Evolutionary conservation across 1,140 invertebrate species (phyloP).

Genomic region (Tachypleus tridentatus): DNA sequence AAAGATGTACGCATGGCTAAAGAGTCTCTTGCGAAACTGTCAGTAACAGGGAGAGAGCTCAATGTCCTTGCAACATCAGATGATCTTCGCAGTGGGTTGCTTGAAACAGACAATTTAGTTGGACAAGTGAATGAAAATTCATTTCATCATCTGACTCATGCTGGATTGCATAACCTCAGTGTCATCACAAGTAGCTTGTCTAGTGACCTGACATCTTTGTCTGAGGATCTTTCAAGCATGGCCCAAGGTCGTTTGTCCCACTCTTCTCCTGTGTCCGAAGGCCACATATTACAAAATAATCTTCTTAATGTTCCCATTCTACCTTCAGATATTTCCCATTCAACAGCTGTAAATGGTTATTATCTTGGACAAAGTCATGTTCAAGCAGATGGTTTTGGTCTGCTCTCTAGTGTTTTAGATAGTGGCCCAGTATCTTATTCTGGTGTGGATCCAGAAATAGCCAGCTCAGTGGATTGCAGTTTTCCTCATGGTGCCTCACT

Average conservation of each 20-base stretch:
- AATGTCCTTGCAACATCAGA: not conserved
- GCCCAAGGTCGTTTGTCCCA: slow-evolving; percentile 21
- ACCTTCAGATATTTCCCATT: slow-evolving; percentile 14
- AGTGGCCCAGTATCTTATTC: slow-evolving; percentile 8
- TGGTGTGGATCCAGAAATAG: not conserved
- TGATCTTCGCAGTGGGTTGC: slow-evolving; percentile 15
- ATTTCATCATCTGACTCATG: slow-evolving; percentile 15
- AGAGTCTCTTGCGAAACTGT: slow-evolving; percentile 53
- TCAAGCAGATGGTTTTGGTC: slow-evolving; percentile 5
- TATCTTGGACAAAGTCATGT: slow-evolving; percentile 4
- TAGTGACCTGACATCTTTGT: slow-evolving; percentile 29
- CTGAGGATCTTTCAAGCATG: slow-evolving; percentile 28
- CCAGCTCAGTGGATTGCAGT: too few species aligned
- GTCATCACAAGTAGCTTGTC: slow-evolving; percentile 29
- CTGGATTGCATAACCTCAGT: slow-evolving; percentile 23
- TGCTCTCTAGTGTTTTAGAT: slow-evolving; percentile 5
- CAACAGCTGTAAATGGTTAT: slow-evolving; percentile 14
- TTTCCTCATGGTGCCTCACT: not conserved
- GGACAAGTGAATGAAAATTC: slow-evolving; percentile 24
- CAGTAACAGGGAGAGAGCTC: slow-evolving; percentile 38
- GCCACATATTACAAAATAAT: slow-evolving; percentile 4
- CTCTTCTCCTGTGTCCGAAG: slow-evolving; percentile 9
- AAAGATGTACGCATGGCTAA: slow-evolving; percentile 24
- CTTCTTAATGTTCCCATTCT: slow-evolving; percentile 2
- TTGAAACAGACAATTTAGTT: slow-evolving; percentile 24